These are phyloP conservation scores for Drosophila robusta DNA, from an alignment of 2,888 invertebrate species.

Conservation along the genomic window DNA sequence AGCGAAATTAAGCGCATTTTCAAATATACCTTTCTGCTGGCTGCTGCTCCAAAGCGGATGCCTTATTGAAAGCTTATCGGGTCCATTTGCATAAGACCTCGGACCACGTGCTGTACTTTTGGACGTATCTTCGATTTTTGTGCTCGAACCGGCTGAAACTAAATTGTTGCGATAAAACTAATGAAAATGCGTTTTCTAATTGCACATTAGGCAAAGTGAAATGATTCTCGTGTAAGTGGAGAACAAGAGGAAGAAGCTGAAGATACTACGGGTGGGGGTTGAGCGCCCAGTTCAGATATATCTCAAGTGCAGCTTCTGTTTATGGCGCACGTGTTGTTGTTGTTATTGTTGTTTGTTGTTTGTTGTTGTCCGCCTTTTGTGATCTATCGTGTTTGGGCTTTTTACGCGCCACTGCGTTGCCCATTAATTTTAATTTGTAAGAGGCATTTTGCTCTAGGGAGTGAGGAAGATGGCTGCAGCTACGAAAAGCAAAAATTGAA, in stretches of 20 bases:
- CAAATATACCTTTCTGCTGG: conserved; percentile 45
- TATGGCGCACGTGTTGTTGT: conserved; percentile 43
- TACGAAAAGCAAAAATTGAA: conserved; percentile 23
- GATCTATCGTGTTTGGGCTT: conserved; percentile 62
- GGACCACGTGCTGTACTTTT: conserved; percentile 38
- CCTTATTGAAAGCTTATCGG: conserved; percentile 69
- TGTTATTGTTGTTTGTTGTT: conserved; percentile 17
- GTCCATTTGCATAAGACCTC: conserved; percentile 49
- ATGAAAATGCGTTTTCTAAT: conserved; percentile 82
- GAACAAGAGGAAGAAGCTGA: conserved; percentile 16
- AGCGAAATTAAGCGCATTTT: conserved; percentile 63
- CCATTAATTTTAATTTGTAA: conserved; percentile 83
- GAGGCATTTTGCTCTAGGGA: conserved; percentile 40
- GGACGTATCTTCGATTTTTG: background rate
- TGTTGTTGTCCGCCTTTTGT: conserved; percentile 34
- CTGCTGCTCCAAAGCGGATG: background rate
- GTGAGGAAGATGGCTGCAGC: conserved; percentile 8
- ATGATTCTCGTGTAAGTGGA: conserved; percentile 70
- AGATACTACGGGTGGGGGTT: background rate
- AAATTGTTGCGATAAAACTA: conserved; percentile 80
- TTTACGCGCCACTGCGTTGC: conserved; percentile 76
- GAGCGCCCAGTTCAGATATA: conserved; percentile 12
- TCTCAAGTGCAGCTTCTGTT: conserved; percentile 83
- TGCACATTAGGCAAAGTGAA: conserved; percentile 83
- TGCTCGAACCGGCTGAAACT: conserved; percentile 54